Evolutionary conservation across 1,140 invertebrate species (phyloP).

Genomic region (Frieseomelitta varia): DNA sequence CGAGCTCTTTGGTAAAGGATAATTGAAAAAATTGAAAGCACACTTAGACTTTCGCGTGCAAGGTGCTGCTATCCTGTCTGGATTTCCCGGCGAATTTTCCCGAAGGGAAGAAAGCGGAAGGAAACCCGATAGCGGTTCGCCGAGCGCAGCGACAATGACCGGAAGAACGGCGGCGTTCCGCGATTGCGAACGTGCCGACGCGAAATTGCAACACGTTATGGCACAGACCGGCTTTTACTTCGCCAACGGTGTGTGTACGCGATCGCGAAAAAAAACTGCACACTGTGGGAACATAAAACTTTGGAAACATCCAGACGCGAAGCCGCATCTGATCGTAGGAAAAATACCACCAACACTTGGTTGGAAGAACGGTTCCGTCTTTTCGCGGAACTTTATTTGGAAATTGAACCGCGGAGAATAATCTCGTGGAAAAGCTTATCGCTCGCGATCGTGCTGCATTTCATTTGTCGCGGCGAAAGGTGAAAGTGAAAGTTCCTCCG

Average conservation of each 20-base stretch:
- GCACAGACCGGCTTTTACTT: conserved; percentile 7
- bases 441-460: too few species aligned
- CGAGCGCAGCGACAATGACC: conserved; percentile 59
- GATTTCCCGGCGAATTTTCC: conserved; percentile 32
- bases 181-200: conserved; percentile 23
- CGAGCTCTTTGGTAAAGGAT: neutral
- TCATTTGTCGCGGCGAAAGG: neutral
- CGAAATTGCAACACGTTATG: conserved; percentile 23
- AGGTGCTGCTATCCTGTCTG: too few species aligned
- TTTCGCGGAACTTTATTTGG: neutral
- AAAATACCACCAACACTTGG: neutral
- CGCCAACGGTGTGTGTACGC: neutral
- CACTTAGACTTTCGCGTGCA: neutral
- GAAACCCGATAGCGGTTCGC: conserved; percentile 52
- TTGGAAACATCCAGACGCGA: neutral
- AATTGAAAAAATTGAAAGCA: neutral
- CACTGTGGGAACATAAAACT: neutral
- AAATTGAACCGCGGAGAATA: neutral
- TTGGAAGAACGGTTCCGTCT: neutral
- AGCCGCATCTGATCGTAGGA: neutral
- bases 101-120: conserved; percentile 39
- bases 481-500: conserved; percentile 2
- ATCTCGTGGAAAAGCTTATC: neutral
- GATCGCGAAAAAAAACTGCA: neutral
- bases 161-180: conserved; percentile 39